Evolutionary conservation across 2,888 invertebrate genomes (phyloP), one percentile per base, ranked within the genome.

Genomic region (Phaedon cochleariae): DNA sequence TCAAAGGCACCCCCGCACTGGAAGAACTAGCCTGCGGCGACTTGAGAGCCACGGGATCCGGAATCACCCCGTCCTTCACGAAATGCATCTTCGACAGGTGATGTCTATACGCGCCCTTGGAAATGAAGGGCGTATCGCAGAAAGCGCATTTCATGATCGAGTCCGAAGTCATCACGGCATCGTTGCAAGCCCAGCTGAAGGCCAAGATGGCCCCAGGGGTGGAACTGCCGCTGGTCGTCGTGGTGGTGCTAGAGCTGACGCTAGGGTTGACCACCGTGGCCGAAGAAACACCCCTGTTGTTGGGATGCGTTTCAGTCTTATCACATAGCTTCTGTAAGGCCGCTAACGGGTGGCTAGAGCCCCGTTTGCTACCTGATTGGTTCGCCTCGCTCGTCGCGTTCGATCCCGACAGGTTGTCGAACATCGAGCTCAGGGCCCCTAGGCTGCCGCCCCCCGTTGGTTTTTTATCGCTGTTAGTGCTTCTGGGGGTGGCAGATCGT

Each of bases 1-100:
- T 80, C 59, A 80, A 62, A 2, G 80, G 80, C n/a, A 80, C 70
- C 1, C 78, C 80, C 21, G 73, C 73, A 18, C 65, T 60, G 49
- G 78, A 70, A 57, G 74, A 73, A 18, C 79, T 73, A 45, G 75
- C 73, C 63, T 85, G 82, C 0, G 86, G 85, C 59, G 74, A 86
- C 75, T 90, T 89, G 76, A 89, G 84, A 12, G 88, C 86, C 60
- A 92, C 87, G 1, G 92, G 90, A 80, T 94, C 93, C 3, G 93
- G 92, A 76, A 92, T 88, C 29, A 91, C 91, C n/a, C 94, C 93
- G 79, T 96, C 96, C 82, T 96, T 96, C 64, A 96, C 94, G 81
- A 96, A 96, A 83, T 96, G 96, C 91, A 95, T 95, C 85, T 96
- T 96, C 53, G 95, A 96, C 76, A 97, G 85, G 80, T 98, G 98